These are phyloP conservation scores for Punctoribates punctum DNA, from an alignment of 2,888 invertebrate species.

Conservation along the genomic window DNA sequence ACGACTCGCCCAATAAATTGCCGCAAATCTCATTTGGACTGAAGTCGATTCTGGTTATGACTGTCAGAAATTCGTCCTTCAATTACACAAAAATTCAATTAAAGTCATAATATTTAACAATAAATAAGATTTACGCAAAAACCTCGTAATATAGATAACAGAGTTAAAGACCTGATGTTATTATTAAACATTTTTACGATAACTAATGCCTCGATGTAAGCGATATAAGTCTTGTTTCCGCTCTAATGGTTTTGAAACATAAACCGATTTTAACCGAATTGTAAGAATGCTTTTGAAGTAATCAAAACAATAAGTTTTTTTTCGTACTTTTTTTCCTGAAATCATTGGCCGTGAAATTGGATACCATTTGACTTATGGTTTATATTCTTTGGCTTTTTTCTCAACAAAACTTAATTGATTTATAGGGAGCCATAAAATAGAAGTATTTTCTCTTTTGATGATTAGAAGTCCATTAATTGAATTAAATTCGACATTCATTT, in stretches of 20 bases:
- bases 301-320: slow-evolving; percentile 16
- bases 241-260: slow-evolving; percentile 10
- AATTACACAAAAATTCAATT: slow-evolving; percentile 20
- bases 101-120: background rate
- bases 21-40: slow-evolving; percentile 47
- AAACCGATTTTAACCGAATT: slow-evolving; percentile 9
- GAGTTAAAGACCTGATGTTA: background rate
- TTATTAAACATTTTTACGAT: background rate
- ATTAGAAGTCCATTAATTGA: background rate
- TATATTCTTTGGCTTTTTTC: background rate
- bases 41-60: slow-evolving; percentile 44
- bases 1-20: slow-evolving; percentile 44
- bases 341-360: slow-evolving; percentile 31
- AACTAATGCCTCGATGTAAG: background rate
- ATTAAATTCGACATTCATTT: background rate
- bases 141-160: background rate
- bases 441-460: too few relatives aligned
- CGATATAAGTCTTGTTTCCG: slow-evolving; percentile 6
- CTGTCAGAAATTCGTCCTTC: slow-evolving; percentile 47
- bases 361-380: slow-evolving; percentile 15
- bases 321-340: background rate
- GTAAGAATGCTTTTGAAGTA: background rate
- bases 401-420: background rate
- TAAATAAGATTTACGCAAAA: slow-evolving; percentile 10
- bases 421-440: background rate